Percentiles rank a stretch among this genome's conserved stretches.
Evolutionary conservation across 1,140 invertebrate genomes (phyloP).

Genomic region (Drosophila seguyi): DNA sequence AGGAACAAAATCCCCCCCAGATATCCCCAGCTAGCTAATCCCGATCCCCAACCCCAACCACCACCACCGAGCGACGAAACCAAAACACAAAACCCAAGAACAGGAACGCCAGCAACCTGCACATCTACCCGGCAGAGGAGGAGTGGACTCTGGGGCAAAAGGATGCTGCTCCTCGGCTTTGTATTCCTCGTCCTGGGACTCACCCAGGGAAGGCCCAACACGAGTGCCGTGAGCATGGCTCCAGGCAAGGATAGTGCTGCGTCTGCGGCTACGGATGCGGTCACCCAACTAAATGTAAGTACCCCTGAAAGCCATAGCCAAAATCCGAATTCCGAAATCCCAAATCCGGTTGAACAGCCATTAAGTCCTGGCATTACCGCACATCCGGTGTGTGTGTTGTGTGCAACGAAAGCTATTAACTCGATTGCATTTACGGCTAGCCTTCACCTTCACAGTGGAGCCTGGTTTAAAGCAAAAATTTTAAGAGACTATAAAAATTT

Average conservation of each 20-base stretch:
- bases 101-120: constrained; percentile 26
- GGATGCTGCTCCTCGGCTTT: constrained; percentile 57
- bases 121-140: constrained; percentile 7
- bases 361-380: constrained; percentile 18
- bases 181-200: constrained; percentile 57
- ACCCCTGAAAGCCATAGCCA: neutral
- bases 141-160: constrained; percentile 10
- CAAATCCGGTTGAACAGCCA: constrained; percentile 17
- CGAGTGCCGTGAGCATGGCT: constrained; percentile 41
- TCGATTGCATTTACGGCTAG: constrained; percentile 35
- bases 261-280: constrained; percentile 33
- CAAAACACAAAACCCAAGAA: constrained; percentile 20
- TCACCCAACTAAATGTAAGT: constrained; percentile 68
- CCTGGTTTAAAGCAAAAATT: neutral
- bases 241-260: constrained; percentile 15
- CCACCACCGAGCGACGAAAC: constrained; percentile 40
- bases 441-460: constrained; percentile 1
- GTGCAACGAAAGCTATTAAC: constrained; percentile 33
- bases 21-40: constrained; percentile 13
- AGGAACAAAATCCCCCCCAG: constrained; percentile 28
- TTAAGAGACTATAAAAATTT: neutral
- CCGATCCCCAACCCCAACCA: constrained; percentile 29
- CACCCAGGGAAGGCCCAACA: constrained; percentile 75
- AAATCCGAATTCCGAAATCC: constrained; percentile 10
- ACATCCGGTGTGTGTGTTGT: constrained; percentile 17